These are phyloP conservation scores for Ectropis crepuscularia DNA, from an alignment of 2,888 invertebrate species.

Conservation along the genomic window DNA sequence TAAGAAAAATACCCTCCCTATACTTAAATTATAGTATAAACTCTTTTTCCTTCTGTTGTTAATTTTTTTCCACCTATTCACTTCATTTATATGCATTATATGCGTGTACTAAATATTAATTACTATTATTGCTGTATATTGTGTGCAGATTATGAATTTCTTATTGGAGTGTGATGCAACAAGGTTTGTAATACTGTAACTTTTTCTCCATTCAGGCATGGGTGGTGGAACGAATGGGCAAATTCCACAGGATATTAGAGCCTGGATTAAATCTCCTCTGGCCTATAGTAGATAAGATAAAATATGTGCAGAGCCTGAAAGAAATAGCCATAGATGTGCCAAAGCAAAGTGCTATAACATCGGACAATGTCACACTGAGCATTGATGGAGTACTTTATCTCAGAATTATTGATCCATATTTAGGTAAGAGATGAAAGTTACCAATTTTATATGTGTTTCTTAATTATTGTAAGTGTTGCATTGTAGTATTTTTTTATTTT, in stretches of 20 bases:
- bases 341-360: slow-evolving; percentile 98
- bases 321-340: slow-evolving; percentile 99
- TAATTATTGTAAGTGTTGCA: too few species aligned
- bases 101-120: background rate
- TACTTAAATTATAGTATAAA: too few species aligned
- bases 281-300: slow-evolving; percentile 96
- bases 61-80: too few species aligned
- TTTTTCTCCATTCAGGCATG: slow-evolving; percentile 88
- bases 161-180: slow-evolving; percentile 2
- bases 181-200: background rate
- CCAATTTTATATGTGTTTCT: too few species aligned
- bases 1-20: background rate
- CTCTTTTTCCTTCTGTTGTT: too few species aligned
- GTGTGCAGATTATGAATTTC: too few species aligned
- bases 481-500: too few species aligned
- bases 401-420: slow-evolving; percentile 96
- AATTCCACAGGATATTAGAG: slow-evolving; percentile 95
- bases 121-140: background rate
- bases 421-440: slow-evolving; percentile 77
- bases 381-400: slow-evolving; percentile 99
- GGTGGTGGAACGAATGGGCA: slow-evolving; percentile 99
- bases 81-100: too few species aligned
- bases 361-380: slow-evolving; percentile 98
- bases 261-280: slow-evolving; percentile 97
- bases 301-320: slow-evolving; percentile 99